Evolutionary conservation across 2,888 invertebrate species (phyloP), one percentile per base, ranked within the genome.

Genomic region (Julus scanicus): DNA sequence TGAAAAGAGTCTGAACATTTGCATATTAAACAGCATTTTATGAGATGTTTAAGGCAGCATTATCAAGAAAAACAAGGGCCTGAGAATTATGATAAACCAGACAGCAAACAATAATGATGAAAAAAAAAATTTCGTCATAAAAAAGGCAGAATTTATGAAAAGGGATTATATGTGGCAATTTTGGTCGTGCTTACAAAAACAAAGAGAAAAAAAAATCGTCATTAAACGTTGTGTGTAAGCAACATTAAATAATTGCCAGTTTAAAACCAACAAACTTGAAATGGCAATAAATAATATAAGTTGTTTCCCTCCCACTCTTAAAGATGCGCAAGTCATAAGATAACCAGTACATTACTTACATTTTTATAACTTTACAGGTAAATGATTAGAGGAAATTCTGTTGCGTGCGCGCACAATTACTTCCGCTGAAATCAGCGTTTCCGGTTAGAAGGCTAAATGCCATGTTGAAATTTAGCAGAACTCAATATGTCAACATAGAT

Each of bases 21-120:
- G 80, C 80, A 80, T 80, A 80, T 80, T 80, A 80, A 80, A 80
- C 80, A 13, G 37, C 37, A 80, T 80, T 80, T 80, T 80, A 80
- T 80, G 80, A 80, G 80, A 29, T 80, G 37, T 80, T 80, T 80
- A 80, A 80, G 80, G 20, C 20, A 17, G 13, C 29, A 29, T 80
- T 80, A 37, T 80, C 29, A 20, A 17, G 9, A 71, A 80, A 37
- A 80, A 80, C 37, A 13, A 29, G 80, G 80, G 80, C 13, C 20
- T 80, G 80, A 11, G 37, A 80, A 37, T 80, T 37, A 80, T 11
- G 13, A 37, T 29, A 37, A 29, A 80, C 80, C 80, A 80, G 20
- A 20, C 71, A 20, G 71, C n/a, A 29, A 20, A 20, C 71, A 29
- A 71, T 29, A 71, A 29, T 71, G 71, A 71, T 71, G n/a, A 71